These are phyloP conservation scores for Junonia oenone DNA, from an alignment of 2,888 invertebrate genomes.

Conservation along the genomic window DNA sequence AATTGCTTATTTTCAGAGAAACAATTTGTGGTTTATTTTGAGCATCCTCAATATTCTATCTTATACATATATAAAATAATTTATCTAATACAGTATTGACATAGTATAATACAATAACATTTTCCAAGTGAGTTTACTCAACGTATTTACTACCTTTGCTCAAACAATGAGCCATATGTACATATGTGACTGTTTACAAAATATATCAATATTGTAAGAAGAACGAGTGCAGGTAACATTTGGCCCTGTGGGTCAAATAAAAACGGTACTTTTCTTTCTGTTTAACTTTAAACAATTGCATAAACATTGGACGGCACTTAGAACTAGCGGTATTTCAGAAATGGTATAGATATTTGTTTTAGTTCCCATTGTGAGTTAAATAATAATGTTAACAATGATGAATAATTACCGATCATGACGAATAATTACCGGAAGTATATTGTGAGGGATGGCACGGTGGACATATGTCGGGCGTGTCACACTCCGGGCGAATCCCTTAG, in stretches of 20 bases:
- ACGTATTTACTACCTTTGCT: constrained; percentile 1
- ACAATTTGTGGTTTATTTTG: too few species aligned
- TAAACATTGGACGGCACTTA: constrained; percentile 32
- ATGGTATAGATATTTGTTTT: not conserved
- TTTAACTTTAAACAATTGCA: constrained; percentile 42
- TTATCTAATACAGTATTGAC: not conserved
- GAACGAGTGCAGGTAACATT: constrained; percentile 27
- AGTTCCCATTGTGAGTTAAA: not conserved
- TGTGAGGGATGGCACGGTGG: too few species aligned
- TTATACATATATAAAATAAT: not conserved
- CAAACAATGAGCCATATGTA: constrained; percentile 11
- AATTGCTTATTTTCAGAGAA: too few species aligned
- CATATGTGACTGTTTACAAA: constrained; percentile 17
- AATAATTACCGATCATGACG: too few species aligned
- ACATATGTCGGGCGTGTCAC: too few species aligned
- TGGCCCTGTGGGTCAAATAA: constrained; percentile 34
- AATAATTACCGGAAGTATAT: too few species aligned
- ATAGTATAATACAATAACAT: not conserved
- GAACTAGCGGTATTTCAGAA: constrained; percentile 3
- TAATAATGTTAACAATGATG: too few species aligned
- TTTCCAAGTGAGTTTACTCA: not conserved
- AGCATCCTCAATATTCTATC: too few species aligned
- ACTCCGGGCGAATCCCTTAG: too few species aligned
- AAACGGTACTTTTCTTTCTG: constrained; percentile 38
- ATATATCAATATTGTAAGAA: constrained; percentile 26